Conservation (phyloP, 2,797 vertebrate genomes). For the Petrocephalus sullivani region DNA sequence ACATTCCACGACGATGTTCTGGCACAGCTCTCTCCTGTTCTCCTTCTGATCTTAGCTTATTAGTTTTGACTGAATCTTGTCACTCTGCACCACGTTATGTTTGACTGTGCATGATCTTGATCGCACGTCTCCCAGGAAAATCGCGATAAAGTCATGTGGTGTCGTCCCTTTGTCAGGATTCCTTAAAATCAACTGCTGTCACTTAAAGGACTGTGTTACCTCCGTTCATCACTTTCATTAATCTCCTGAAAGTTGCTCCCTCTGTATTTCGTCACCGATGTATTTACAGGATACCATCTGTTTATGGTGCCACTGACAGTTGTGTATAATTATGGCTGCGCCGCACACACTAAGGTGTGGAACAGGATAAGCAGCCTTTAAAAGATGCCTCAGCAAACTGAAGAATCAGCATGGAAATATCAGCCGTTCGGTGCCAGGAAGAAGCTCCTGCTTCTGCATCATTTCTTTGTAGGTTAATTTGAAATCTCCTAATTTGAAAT, state of each 20-base stretch:
- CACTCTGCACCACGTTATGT: neutral
- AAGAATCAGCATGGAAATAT: neutral
- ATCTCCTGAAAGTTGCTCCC: conserved; percentile 15
- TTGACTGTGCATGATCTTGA: conserved; percentile 3
- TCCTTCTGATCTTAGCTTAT: neutral
- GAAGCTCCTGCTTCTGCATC: neutral
- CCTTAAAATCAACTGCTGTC: conserved; percentile 22
- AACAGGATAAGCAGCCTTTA: conserved; percentile 4
- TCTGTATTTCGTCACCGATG: conserved; percentile 27
- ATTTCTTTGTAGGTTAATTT: conserved; percentile 3
- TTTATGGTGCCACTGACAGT: conserved; percentile 30
- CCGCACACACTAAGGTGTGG: conserved; percentile 17
- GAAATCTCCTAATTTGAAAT: neutral
- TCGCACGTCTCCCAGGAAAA: neutral
- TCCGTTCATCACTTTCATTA: conserved; percentile 34
- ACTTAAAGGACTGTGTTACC: conserved; percentile 30
- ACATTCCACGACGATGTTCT: neutral
- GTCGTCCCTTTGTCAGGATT: conserved; percentile 19
- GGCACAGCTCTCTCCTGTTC: neutral
- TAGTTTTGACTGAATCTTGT: conserved; percentile 1
- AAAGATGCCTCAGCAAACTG: neutral
- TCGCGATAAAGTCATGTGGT: neutral
- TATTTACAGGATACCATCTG: conserved; percentile 32
- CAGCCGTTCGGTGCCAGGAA: neutral
- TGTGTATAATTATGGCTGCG: conserved; percentile 14